Evolutionary conservation across 2,888 invertebrate species (phyloP).

Genomic region (Didymodactylos carnosus): DNA sequence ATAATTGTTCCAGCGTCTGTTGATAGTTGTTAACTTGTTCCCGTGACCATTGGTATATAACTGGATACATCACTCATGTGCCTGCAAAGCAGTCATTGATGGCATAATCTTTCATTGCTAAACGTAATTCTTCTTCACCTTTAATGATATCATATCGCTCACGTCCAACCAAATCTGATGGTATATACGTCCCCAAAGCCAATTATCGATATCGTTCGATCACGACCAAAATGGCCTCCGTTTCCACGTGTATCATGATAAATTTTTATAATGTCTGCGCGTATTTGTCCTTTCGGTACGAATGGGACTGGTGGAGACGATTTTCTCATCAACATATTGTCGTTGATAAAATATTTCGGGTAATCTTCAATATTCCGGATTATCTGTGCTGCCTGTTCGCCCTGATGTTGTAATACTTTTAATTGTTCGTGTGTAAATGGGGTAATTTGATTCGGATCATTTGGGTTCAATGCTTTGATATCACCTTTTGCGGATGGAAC

Average conservation of each 20-base stretch:
- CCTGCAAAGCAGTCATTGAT: no score
- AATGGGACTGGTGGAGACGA: background rate
- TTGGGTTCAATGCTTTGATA: no score
- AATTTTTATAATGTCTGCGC: background rate
- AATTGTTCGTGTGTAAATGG: background rate
- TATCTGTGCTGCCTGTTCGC: background rate
- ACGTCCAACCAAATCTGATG: no score
- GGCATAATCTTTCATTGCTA: no score
- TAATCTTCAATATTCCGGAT: background rate
- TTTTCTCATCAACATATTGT: background rate
- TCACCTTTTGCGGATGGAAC: no score
- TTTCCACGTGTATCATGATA: background rate
- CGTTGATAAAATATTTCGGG: background rate
- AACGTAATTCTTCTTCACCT: no score
- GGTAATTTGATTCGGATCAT: background rate
- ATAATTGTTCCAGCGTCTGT: no score
- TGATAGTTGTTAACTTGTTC: no score
- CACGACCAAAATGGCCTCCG: background rate
- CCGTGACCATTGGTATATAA: no score
- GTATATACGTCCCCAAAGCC: no score
- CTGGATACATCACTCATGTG: no score
- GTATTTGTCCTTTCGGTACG: background rate
- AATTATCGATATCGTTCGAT: background rate
- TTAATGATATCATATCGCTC: no score
- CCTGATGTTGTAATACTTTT: background rate